Conservation (phyloP, 2,797 vertebrate genomes). For the Anableps anableps region DNA sequence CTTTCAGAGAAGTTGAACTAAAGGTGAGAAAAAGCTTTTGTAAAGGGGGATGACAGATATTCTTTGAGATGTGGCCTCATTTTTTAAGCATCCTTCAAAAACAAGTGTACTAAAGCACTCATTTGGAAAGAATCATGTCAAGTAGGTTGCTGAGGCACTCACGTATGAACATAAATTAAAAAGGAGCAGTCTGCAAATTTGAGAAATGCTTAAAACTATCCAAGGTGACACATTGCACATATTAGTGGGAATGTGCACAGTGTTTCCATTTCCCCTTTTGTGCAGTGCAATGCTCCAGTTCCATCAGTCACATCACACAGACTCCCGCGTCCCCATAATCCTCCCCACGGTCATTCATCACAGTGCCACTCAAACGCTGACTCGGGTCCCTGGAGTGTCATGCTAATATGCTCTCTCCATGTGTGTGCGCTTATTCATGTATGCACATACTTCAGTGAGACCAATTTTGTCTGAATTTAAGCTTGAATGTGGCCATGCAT, state of each 20-base stretch:
- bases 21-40: constrained; percentile 17
- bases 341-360: constrained; percentile 72
- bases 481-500: not conserved
- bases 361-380: constrained; percentile 73
- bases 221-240: constrained; percentile 9
- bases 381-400: constrained; percentile 61
- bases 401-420: constrained; percentile 36
- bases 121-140: constrained; percentile 42
- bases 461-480: constrained; percentile 3
- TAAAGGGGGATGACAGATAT: constrained; percentile 22
- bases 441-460: constrained; percentile 26
- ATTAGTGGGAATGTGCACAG: constrained; percentile 34
- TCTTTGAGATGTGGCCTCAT: constrained; percentile 17
- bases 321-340: constrained; percentile 53
- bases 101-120: constrained; percentile 25
- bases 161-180: constrained; percentile 40
- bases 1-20: constrained; percentile 10
- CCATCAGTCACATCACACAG: constrained; percentile 68
- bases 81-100: constrained; percentile 37
- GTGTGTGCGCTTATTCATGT: constrained; percentile 38
- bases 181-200: constrained; percentile 22
- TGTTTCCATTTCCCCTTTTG: constrained; percentile 35
- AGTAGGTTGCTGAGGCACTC: constrained; percentile 30
- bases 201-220: constrained; percentile 32
- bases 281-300: constrained; percentile 62